phyloP scores from a whole-genome alignment of 2,888 invertebrate genomes.

The Erebia epiphron region DNA sequence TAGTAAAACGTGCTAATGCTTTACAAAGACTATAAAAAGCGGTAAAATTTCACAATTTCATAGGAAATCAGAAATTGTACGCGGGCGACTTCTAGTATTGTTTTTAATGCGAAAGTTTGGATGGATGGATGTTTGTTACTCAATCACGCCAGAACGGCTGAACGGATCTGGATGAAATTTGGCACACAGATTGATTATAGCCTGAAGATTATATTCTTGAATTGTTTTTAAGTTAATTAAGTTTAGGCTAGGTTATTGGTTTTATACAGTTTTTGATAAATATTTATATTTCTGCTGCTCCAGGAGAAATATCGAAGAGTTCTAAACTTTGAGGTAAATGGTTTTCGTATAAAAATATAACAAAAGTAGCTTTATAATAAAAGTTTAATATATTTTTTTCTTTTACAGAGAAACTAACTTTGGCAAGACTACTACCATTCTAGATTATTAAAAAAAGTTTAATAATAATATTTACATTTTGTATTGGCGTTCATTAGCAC shows the following conservation, averaged over 20 bases:
- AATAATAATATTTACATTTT: not conserved
- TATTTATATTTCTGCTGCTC: constrained; percentile 22
- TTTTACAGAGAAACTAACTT: constrained; percentile 49
- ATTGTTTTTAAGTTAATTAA: too few species aligned
- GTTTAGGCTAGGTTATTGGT: not conserved
- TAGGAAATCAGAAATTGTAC: too few species aligned
- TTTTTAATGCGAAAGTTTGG: too few species aligned
- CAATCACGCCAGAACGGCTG: too few species aligned
- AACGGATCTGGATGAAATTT: too few species aligned
- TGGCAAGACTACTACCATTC: constrained; percentile 42
- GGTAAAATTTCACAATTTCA: too few species aligned
- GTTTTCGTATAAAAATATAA: not conserved
- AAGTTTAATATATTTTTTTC: constrained; percentile 10
- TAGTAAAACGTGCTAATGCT: too few species aligned
- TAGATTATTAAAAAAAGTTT: constrained; percentile 23
- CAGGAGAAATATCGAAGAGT: constrained; percentile 38
- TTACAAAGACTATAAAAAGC: too few species aligned
- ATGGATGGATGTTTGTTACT: too few species aligned
- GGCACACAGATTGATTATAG: too few species aligned
- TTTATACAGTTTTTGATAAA: not conserved
- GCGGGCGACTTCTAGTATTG: too few species aligned
- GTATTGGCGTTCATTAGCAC: not conserved
- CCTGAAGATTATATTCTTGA: too few species aligned
- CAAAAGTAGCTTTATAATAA: not conserved
- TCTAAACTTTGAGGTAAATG: constrained; percentile 19